Conservation (phyloP, 2,113 vertebrate species). For the Nestor notabilis region DNA sequence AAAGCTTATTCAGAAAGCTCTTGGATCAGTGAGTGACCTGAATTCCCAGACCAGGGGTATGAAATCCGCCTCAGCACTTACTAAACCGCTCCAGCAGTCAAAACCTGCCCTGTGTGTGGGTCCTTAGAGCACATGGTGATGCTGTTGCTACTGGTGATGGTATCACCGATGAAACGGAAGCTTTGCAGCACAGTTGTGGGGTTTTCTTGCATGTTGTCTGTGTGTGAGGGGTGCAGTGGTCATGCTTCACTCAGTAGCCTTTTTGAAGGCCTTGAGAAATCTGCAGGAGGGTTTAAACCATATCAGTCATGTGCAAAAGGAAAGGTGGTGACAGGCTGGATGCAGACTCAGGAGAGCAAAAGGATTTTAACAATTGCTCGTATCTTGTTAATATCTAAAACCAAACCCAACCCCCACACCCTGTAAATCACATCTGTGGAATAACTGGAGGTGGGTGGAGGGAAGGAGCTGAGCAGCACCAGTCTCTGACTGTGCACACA, state of each 20-base stretch:
- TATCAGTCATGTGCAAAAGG: accelerated
- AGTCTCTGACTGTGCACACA: accelerated
- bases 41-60: accelerated
- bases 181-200: background rate
- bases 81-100: background rate
- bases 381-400: background rate
- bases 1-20: accelerated
- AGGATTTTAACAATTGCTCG: background rate
- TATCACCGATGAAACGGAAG: accelerated
- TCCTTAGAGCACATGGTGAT: background rate
- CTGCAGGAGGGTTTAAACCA: background rate
- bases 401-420: accelerated
- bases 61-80: background rate
- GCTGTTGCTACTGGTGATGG: background rate
- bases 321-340: background rate
- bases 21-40: background rate
- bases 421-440: accelerated
- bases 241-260: accelerated
- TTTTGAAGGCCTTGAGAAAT: background rate
- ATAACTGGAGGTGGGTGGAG: background rate
- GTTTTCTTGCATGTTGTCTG: too few species aligned
- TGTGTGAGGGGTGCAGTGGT: background rate
- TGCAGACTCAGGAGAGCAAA: background rate
- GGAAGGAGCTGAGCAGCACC: background rate
- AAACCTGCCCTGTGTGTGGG: accelerated